Evolutionary conservation across 2,888 invertebrate genomes (phyloP).

Genomic region (Drosophila kuntzei): DNA sequence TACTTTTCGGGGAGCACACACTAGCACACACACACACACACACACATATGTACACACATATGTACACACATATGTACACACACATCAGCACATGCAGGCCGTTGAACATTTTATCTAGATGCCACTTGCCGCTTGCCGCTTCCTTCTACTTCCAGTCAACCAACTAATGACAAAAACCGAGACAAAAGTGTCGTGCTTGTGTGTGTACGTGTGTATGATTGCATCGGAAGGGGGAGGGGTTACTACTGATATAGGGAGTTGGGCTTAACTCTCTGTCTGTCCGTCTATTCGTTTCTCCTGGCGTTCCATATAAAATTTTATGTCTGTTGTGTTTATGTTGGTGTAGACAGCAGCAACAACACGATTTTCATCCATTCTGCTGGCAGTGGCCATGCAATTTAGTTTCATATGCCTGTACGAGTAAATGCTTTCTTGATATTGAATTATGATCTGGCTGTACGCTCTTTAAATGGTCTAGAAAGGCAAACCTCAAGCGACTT

Average conservation of each 20-base stretch:
- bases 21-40: constrained; percentile 27
- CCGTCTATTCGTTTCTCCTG: constrained; percentile 41
- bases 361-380: constrained; percentile 34
- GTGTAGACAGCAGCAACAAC: constrained; percentile 54
- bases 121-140: constrained; percentile 49
- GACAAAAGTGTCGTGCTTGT: constrained; percentile 68
- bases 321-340: constrained; percentile 68
- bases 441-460: constrained; percentile 70
- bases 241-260: constrained; percentile 15
- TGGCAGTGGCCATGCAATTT: constrained; percentile 66
- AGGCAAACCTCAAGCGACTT: constrained; percentile 7
- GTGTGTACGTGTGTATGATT: constrained; percentile 19
- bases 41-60: constrained; percentile 22
- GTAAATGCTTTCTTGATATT: constrained; percentile 71
- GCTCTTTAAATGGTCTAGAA: constrained; percentile 60
- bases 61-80: constrained; percentile 9
- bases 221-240: not conserved
- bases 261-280: constrained; percentile 22
- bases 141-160: constrained; percentile 47
- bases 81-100: constrained; percentile 66
- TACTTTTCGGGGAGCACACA: constrained; percentile 62
- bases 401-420: constrained; percentile 70
- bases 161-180: constrained; percentile 76
- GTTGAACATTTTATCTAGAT: constrained; percentile 79
- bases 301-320: constrained; percentile 74